These are phyloP conservation scores for Coregonus clupeaformis DNA, from an alignment of 2,113 vertebrate species.

Conservation along the genomic window DNA sequence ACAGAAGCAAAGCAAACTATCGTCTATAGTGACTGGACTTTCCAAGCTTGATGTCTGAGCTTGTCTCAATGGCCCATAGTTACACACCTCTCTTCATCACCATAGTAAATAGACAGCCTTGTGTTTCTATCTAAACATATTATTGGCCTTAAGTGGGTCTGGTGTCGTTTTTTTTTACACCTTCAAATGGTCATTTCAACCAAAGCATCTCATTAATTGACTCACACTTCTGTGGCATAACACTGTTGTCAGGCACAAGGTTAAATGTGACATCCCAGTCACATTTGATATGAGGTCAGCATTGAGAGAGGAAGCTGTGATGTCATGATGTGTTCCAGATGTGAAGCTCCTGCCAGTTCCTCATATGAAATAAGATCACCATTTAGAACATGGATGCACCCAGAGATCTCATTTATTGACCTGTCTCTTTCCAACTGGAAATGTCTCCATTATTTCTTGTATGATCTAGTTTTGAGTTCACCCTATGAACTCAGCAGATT, in stretches of 20 bases:
- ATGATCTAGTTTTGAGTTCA: neutral
- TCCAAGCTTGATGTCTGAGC: too few species aligned
- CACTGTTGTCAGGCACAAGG: too few species aligned
- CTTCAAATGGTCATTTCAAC: too few species aligned
- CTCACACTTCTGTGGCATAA: too few species aligned
- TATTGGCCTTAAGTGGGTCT: too few species aligned
- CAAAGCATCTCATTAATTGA: too few species aligned
- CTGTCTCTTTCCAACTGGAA: neutral
- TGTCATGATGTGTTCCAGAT: conserved; percentile 5
- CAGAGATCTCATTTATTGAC: neutral
- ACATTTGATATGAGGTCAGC: neutral
- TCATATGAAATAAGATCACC: neutral
- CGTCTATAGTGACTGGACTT: too few species aligned
- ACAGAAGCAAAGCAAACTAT: neutral
- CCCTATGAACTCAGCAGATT: neutral
- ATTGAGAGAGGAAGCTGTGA: neutral
- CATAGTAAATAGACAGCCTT: too few species aligned
- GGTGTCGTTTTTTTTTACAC: too few species aligned
- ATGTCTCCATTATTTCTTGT: neutral
- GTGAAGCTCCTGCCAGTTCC: neutral
- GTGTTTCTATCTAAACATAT: too few species aligned
- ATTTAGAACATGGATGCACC: neutral
- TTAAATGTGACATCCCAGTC: neutral
- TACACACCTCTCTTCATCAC: too few species aligned
- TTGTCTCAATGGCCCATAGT: too few species aligned